Percentiles rank a stretch among this genome's conserved stretches.
Evolutionary conservation across 2,113 vertebrate genomes (phyloP).

Genomic region (Thymallus thymallus): DNA sequence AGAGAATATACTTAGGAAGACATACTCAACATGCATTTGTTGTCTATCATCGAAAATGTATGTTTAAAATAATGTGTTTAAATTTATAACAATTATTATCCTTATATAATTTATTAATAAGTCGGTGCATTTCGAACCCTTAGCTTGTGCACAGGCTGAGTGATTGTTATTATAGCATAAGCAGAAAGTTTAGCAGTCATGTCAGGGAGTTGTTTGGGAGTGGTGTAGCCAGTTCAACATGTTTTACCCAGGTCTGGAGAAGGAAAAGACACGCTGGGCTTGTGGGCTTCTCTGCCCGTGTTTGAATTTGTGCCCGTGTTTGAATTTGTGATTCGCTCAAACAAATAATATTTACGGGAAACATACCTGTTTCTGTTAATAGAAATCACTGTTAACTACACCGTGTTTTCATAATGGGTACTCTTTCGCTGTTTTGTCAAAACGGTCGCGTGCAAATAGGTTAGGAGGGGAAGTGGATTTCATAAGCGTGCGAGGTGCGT

Average conservation of each 20-base stretch:
- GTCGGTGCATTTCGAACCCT: constrained; percentile 18
- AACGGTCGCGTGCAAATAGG: constrained; percentile 11
- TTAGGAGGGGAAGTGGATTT: constrained; percentile 24
- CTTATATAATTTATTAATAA: too few species aligned
- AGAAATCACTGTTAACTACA: not conserved
- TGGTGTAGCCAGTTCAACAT: constrained; percentile 86
- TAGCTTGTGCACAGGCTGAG: constrained; percentile 28
- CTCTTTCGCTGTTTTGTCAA: constrained; percentile 9
- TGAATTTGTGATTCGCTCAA: not conserved
- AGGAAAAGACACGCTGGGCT: constrained; percentile 36
- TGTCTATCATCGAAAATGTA: not conserved
- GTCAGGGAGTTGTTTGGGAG: constrained; percentile 69
- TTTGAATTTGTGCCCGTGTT: not conserved
- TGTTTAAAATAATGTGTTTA: not conserved
- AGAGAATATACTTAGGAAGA: not conserved
- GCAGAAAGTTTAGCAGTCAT: constrained; percentile 68
- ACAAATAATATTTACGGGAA: not conserved
- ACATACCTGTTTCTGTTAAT: not conserved
- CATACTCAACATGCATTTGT: not conserved
- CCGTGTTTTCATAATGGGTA: constrained; percentile 25
- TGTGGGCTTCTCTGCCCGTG: not conserved
- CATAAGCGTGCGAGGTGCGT: constrained; percentile 43
- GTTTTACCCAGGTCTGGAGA: constrained; percentile 72
- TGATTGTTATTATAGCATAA: constrained; percentile 64
- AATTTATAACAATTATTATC: not conserved